These are phyloP conservation scores for Microtus pennsylvanicus DNA, from an alignment of 2,113 vertebrate genomes.

Conservation along the genomic window DNA sequence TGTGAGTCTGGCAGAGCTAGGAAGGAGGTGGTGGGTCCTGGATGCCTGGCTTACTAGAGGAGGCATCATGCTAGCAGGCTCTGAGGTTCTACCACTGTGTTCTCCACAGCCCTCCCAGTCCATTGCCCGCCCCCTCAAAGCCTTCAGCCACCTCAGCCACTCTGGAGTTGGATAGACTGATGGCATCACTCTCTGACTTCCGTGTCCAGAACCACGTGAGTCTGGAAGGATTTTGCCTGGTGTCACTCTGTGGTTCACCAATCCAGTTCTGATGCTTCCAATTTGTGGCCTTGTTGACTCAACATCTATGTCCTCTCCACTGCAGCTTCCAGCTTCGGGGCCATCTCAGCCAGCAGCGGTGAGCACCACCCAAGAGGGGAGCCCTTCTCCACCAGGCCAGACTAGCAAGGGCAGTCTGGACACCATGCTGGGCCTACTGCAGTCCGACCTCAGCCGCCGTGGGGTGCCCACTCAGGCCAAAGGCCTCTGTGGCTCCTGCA, in stretches of 20 bases:
- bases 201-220: constrained; percentile 94
- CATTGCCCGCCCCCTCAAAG: constrained; percentile 66
- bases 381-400: constrained; percentile 65
- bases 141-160: constrained; percentile 93
- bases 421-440: constrained; percentile 95
- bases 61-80: neutral
- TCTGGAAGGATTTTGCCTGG: neutral
- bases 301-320: neutral
- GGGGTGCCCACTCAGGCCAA: constrained; percentile 94
- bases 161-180: constrained; percentile 94
- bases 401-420: constrained; percentile 89
- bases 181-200: constrained; percentile 96
- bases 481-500: constrained; percentile 94
- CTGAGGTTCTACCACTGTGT: constrained; percentile 26
- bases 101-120: constrained; percentile 85
- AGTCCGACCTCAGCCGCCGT: constrained; percentile 93
- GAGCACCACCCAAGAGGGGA: constrained; percentile 51
- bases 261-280: neutral
- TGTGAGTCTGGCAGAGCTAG: constrained; percentile 72
- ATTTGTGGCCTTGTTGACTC: neutral
- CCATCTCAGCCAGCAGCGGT: constrained; percentile 54
- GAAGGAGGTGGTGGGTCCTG: neutral
- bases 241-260: neutral
- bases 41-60: neutral
- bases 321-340: constrained; percentile 76